Percentiles rank a stretch among this genome's conserved stretches.
Conservation (phyloP, 2,797 vertebrate species). For the Lepilemur ruficaudatus region DNA sequence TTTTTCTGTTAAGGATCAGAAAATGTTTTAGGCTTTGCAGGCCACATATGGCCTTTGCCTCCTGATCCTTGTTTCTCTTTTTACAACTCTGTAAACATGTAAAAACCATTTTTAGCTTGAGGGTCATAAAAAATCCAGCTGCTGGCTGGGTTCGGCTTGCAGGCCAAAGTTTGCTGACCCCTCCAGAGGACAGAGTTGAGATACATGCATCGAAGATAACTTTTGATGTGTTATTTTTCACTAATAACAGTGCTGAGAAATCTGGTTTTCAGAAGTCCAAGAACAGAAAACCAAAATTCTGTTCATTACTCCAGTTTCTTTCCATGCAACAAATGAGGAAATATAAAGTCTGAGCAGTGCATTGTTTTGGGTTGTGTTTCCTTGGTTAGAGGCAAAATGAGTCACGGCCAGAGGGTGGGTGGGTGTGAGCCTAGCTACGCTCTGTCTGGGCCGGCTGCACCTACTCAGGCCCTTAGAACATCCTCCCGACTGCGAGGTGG, state of each 20-base stretch:
- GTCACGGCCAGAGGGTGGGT: not conserved
- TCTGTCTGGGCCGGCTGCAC: not conserved
- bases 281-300: not conserved
- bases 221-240: not conserved
- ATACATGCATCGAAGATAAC: fast-evolving
- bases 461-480: not conserved
- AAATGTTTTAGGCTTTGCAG: not conserved
- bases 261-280: not conserved
- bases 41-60: not conserved
- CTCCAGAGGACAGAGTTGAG: not conserved
- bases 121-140: not conserved
- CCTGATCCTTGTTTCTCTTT: not conserved
- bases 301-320: not conserved
- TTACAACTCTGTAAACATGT: not conserved
- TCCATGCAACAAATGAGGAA: not conserved
- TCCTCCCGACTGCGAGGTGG: not conserved
- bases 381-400: not conserved
- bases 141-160: not conserved
- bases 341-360: not conserved
- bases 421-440: not conserved
- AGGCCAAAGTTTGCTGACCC: not conserved
- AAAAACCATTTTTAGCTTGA: not conserved
- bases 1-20: not conserved
- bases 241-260: not conserved
- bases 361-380: not conserved